Conservation (phyloP, 2,888 invertebrate genomes). For the Synergus japonicus region DNA sequence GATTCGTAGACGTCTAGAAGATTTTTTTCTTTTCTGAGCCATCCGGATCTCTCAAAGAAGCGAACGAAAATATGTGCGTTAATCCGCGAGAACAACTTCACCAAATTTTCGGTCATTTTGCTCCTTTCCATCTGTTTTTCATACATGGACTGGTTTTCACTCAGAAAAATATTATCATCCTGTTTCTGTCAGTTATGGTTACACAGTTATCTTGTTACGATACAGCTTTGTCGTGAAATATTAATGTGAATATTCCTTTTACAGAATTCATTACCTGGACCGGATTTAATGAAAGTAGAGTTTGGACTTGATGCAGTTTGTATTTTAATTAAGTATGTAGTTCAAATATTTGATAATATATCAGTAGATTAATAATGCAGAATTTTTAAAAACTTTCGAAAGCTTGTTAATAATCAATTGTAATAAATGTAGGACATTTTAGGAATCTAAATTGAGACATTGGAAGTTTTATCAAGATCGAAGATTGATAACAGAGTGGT, state of each 20-base stretch:
- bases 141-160: not conserved
- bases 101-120: slow-evolving; percentile 1
- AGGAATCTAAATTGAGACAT: not conserved
- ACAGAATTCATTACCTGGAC: not conserved
- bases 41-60: slow-evolving; percentile 8
- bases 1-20: slow-evolving; percentile 46
- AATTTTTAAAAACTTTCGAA: not conserved
- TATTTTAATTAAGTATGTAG: not conserved
- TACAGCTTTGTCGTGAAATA: not conserved
- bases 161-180: slow-evolving; percentile 1
- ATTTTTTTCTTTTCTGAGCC: slow-evolving; percentile 6
- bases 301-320: not conserved
- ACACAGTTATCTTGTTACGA: not conserved
- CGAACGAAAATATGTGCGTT: not conserved
- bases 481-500: not conserved
- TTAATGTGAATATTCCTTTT: not conserved
- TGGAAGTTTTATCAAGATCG: not conserved
- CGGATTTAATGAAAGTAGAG: not conserved
- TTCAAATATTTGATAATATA: not conserved
- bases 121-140: not conserved
- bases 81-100: slow-evolving; percentile 13
- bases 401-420: not conserved
- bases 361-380: not conserved
- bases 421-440: not conserved
- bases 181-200: slow-evolving; percentile 1